Percentiles rank a stretch among this genome's conserved stretches.
phyloP scores from a whole-genome alignment of 2,797 vertebrate genomes.

The Eremophila alpestris region DNA sequence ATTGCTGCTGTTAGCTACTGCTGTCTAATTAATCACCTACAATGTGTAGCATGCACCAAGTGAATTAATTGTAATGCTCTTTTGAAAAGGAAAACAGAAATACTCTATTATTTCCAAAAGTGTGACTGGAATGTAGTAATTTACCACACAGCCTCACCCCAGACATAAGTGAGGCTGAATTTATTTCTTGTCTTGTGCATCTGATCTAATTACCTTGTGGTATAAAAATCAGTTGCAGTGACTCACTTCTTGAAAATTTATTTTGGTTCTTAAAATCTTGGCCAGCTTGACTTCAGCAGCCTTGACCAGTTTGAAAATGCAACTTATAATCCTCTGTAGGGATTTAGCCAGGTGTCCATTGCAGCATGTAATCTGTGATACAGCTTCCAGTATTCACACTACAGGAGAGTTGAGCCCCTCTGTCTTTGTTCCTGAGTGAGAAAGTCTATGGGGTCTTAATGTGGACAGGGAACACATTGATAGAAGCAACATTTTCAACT shows the following conservation, averaged over 20 bases:
- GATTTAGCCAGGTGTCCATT: conserved; percentile 83
- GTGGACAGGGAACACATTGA: conserved; percentile 65
- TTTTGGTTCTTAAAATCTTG: conserved; percentile 54
- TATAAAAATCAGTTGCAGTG: neutral
- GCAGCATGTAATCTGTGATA: conserved; percentile 78
- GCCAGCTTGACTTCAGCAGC: conserved; percentile 73
- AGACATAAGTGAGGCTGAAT: conserved; percentile 16
- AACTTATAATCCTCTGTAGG: conserved; percentile 76
- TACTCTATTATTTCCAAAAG: neutral
- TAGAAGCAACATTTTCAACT: conserved; percentile 79
- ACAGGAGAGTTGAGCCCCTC: conserved; percentile 79
- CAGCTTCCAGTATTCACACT: conserved; percentile 76
- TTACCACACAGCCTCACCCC: conserved; percentile 44
- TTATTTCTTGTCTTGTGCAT: conserved; percentile 59
- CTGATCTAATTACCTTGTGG: neutral
- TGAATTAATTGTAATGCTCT: neutral
- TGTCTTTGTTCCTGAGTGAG: conserved; percentile 54
- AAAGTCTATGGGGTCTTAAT: conserved; percentile 67
- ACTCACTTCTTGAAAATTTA: conserved; percentile 35
- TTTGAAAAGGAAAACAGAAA: conserved; percentile 7
- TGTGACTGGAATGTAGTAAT: conserved; percentile 10
- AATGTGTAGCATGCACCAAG: neutral
- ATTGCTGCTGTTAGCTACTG: neutral
- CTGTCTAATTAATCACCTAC: neutral
- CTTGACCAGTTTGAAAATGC: conserved; percentile 78